Evolutionary conservation across 2,888 invertebrate genomes (phyloP), one percentile per base, ranked within the genome.

Genomic region (Ochropleura plecta): DNA sequence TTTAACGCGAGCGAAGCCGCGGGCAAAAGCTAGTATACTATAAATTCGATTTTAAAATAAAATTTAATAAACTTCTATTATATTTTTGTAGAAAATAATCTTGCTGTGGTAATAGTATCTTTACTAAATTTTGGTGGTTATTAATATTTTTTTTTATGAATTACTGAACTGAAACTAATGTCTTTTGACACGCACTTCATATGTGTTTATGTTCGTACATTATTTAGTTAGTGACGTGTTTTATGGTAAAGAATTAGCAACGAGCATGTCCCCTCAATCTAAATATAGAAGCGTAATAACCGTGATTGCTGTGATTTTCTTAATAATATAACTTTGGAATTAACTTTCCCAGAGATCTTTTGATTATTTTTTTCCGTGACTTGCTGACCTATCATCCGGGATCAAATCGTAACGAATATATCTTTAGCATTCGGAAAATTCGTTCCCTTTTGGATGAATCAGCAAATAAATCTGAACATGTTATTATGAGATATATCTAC

Each of bases 291-390:
- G 49, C 42, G 73, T 83, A 83, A 74, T 66, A 65, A 70, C n/a
- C 57, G 51, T 83, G 83, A 88, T 84, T 83, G 75, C 76, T 75
- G 76, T 83, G 80, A 84, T 86, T 87, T 85, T 76, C 76, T 20
- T 85, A 84, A 86, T 80, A 80, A 79, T 77, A 82, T 77, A 66
- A 83, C 70, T 83, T 83, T 79, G 72, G 40, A 78, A 80, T 66
- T 76, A 83, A 83, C 57, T 78, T 85, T 76, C 65, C 70, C 53
- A 80, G 80, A 87, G 66, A 77, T 49, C 48, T 84, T 89, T 86
- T 86, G 79, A 88, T 90, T 86, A 88, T 66, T 84, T 82, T 87
- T 88, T 88, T 85, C 80, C 86, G 83, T 84, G 86, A 86, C 86
- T 80, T 85, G 87, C 88, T 91, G 89, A 89, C 89, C 81, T 86